These are phyloP conservation scores for Chymomyza caudatula DNA, from an alignment of 2,888 invertebrate species.

Conservation along the genomic window DNA sequence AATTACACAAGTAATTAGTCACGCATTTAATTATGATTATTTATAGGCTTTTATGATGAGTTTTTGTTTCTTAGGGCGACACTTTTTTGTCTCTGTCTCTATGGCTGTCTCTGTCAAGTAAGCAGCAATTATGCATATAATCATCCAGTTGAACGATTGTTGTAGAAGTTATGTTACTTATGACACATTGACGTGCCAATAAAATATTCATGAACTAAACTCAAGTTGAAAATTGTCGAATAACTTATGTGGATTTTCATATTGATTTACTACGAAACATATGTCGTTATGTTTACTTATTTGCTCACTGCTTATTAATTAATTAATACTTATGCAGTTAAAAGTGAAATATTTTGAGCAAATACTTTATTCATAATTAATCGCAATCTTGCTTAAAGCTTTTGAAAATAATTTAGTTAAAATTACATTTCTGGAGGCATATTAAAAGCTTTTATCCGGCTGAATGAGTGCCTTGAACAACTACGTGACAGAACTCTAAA, in stretches of 20 bases:
- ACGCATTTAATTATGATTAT: constrained; percentile 71
- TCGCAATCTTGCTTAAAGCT: too few relatives aligned
- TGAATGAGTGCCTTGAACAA: too few relatives aligned
- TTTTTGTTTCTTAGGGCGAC: not conserved
- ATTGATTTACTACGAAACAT: too few relatives aligned
- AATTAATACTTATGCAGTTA: too few relatives aligned
- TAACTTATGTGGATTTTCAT: not conserved
- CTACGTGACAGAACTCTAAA: too few relatives aligned
- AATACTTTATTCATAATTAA: too few relatives aligned
- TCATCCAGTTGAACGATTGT: constrained; percentile 49
- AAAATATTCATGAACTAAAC: not conserved
- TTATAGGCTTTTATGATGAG: constrained; percentile 42
- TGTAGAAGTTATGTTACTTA: not conserved
- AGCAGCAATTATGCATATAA: constrained; percentile 47
- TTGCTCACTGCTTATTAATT: too few relatives aligned
- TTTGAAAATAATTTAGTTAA: too few relatives aligned
- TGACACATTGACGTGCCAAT: not conserved
- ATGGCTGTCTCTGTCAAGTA: not conserved
- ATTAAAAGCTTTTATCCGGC: too few relatives aligned
- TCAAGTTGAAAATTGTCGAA: not conserved
- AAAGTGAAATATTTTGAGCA: too few relatives aligned
- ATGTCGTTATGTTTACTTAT: too few relatives aligned
- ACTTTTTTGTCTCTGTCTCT: not conserved
- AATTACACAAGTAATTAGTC: constrained; percentile 74
- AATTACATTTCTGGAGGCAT: too few relatives aligned